Evolutionary conservation across 2,888 invertebrate genomes (phyloP), one percentile per base, ranked within the genome.

Genomic region (Melipona beecheii): DNA sequence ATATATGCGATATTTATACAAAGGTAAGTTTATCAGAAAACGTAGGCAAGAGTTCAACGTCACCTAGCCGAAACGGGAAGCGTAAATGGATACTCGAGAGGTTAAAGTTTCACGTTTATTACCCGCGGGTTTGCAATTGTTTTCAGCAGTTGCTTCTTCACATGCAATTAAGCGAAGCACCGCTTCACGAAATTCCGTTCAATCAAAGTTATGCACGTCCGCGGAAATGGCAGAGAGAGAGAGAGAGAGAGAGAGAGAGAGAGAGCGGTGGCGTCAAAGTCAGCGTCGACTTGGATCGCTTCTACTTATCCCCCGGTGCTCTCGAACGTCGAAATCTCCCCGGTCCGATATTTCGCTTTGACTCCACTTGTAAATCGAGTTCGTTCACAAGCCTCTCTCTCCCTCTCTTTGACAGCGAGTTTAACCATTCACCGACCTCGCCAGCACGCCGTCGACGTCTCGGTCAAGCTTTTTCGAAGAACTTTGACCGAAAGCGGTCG

Each of bases 291-390:
- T 78, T 78, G 75, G 75, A 75, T 86, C 78, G 82, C 82, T 62
- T 84, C 82, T 27, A 60, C 60, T 27, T 64, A 78, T 0, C 84
- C 69, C 75, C 62, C 81, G 58, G 78, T 71, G 58, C 86, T 70
- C 65, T 54, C 70, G 49, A 79, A 85, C 88, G 84, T 90, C 88
- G 88, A 91, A 89, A 91, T 89, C 90, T 86, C 56, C 90, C 87
- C 74, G 36, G 66, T 77, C 66, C 85, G 87, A 89, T 87, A 86
- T 87, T 82, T 85, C 85, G 87, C 92, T 91, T 91, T 91, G 91
- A 91, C 89, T 91, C 86, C 83, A 72, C 75, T 76, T 78, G 68
- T 86, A 78, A 85, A 85, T 85, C 83, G 85, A 64, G 81, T 78
- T 72, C 72, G 78, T 73, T 74, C 70, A 78, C 77, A 68, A 83